Base-by-base conservation (phyloP, 2,888 invertebrate species). In the Amblyteles armatorius region DNA sequence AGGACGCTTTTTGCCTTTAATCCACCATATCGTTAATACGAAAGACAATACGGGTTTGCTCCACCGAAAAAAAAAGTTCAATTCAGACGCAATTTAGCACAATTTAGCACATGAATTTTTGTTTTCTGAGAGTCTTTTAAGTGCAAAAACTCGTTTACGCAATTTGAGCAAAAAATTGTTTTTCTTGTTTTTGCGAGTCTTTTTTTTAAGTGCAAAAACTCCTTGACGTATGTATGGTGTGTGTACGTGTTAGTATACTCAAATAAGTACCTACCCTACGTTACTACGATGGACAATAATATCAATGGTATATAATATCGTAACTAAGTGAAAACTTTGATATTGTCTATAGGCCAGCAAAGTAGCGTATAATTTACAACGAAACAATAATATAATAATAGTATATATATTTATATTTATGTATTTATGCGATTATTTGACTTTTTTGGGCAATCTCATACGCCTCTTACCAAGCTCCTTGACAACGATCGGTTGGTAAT, bases 401-500 rank as follows among this genome's bases (percentile, higher is more conserved):
- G 52, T 57, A 48, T 48, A 22, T 19, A 36, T 68, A 73, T 48
- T 7, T 68, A 36, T 19, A 71, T 50, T 71, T 29, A 71, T 36
- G 95, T 95, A 82, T 89, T 91, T 44, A 79, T 40, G 71, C 57
- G 40, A 50, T 86, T 84, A 82, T 86, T 86, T 82, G 71, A 84
- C 40, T 87, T 87, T 86, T 87, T 88, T 87, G 40, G 86, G 78
- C 71, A 88, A 79, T 84, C 69, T 89, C 72, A 69, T 74, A 77
- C 89, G 89, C 87, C 88, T 90, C 97, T 97, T 97, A 98, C 98
- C 98, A 96, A 98, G 95, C 95, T 98, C 98, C 95, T 97, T 97
- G 93, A 97, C 96, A 94, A 97, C 96, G 90, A 97, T 96, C 83
- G 98, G 98, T 91, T 98, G 98, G 94, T 98, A 98, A 94, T 97